These are phyloP conservation scores for Rhinoraja longicauda DNA, from an alignment of 2,797 vertebrate species.

Conservation along the genomic window DNA sequence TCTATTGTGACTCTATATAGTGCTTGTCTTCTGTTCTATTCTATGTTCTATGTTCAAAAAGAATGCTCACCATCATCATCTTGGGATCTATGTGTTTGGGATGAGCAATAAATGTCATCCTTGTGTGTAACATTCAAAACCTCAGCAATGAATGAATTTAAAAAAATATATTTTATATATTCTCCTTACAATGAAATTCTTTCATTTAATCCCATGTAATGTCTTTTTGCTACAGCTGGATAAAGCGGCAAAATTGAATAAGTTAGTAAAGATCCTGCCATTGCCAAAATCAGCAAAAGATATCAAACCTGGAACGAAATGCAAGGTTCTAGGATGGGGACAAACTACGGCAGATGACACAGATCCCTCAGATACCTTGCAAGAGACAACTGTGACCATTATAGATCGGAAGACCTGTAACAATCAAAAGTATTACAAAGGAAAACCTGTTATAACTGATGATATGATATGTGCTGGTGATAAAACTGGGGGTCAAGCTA, in stretches of 20 bases:
- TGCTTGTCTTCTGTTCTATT: too few relatives aligned
- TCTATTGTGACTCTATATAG: too few relatives aligned
- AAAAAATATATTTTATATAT: not conserved
- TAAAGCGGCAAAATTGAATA: conserved; percentile 37
- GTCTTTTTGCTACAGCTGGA: conserved; percentile 44
- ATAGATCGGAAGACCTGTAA: conserved; percentile 41
- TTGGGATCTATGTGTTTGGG: too few relatives aligned
- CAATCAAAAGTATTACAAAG: conserved; percentile 13
- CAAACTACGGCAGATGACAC: not conserved
- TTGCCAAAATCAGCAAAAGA: conserved; percentile 26
- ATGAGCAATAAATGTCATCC: too few relatives aligned
- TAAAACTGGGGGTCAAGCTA: conserved; percentile 33
- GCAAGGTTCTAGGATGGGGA: conserved; percentile 43
- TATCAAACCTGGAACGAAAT: conserved; percentile 42
- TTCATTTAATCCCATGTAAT: conserved; percentile 31
- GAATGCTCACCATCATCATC: too few relatives aligned
- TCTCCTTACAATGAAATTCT: not conserved
- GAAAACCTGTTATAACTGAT: conserved; percentile 41
- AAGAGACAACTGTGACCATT: conserved; percentile 42
- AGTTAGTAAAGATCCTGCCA: conserved; percentile 38
- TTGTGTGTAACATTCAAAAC: too few relatives aligned
- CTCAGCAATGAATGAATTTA: too few relatives aligned
- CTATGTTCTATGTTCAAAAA: too few relatives aligned
- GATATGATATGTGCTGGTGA: conserved; percentile 43
- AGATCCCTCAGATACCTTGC: conserved; percentile 41